Conservation (phyloP, 2,113 vertebrate genomes). For the Catharus fuscescens region DNA sequence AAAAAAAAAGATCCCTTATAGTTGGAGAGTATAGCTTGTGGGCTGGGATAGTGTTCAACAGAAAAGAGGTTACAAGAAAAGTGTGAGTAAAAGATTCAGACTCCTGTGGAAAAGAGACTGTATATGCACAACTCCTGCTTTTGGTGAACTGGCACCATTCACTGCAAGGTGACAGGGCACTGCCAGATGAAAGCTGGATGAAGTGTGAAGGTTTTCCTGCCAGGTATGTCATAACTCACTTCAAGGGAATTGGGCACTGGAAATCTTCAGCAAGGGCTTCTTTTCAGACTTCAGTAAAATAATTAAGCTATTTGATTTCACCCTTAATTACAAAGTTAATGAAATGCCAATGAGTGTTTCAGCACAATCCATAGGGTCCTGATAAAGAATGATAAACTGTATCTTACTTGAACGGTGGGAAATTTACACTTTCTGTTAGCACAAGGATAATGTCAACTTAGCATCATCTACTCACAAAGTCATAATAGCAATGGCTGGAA, state of each 20-base stretch:
- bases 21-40: background rate
- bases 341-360: constrained; percentile 29
- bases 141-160: background rate
- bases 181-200: background rate
- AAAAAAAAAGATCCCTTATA: background rate
- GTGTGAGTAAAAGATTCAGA: background rate
- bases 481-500: background rate
- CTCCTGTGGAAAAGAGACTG: background rate
- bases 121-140: background rate
- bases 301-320: constrained; percentile 50
- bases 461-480: background rate
- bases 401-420: background rate
- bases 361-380: background rate
- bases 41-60: background rate
- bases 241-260: background rate
- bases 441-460: background rate
- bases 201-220: background rate
- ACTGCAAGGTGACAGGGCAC: background rate
- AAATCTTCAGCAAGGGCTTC: constrained; percentile 21
- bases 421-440: background rate
- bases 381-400: constrained; percentile 33
- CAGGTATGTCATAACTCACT: constrained; percentile 34
- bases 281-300: constrained; percentile 39
- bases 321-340: constrained; percentile 50
- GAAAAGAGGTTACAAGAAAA: background rate